Percentiles rank a stretch among this genome's conserved stretches.
Evolutionary conservation across 2,113 vertebrate genomes (phyloP).

Genomic region (Austrofundulus limnaeus): DNA sequence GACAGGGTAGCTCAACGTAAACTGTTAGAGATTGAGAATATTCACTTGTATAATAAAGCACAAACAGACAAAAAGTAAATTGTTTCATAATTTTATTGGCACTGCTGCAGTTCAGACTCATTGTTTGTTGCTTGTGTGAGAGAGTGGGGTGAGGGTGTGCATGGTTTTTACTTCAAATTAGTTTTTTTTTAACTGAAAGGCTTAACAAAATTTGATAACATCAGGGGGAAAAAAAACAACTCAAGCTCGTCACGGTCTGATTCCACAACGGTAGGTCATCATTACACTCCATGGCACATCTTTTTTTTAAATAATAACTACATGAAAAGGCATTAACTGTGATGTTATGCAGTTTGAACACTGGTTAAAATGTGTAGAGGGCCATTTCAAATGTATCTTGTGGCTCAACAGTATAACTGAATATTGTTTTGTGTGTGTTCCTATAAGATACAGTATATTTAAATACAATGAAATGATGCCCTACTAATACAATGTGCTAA

Average conservation of each 20-base stretch:
- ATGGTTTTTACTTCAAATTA: neutral
- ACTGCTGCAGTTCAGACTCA: neutral
- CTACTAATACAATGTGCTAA: no score
- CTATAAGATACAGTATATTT: no score
- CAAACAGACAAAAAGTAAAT: neutral
- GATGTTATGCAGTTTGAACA: no score
- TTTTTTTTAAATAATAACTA: neutral
- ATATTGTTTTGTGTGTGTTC: no score
- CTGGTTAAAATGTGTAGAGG: no score
- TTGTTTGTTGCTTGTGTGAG: neutral
- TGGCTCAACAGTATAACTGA: neutral
- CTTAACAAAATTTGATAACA: no score
- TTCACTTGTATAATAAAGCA: neutral
- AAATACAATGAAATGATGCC: no score
- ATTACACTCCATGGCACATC: neutral
- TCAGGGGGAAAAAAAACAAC: no score
- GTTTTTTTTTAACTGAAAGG: no score
- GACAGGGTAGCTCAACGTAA: constrained; percentile 2
- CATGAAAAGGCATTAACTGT: neutral
- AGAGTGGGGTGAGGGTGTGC: neutral
- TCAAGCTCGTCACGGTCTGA: neutral
- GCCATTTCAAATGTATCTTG: neutral
- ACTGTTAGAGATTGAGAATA: constrained; percentile 9
- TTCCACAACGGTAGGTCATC: neutral
- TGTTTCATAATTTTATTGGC: neutral